These are phyloP conservation scores for Beroe ovata DNA, from an alignment of 37 sponge, comb jelly and placozoan genomes.

Conservation along the genomic window DNA sequence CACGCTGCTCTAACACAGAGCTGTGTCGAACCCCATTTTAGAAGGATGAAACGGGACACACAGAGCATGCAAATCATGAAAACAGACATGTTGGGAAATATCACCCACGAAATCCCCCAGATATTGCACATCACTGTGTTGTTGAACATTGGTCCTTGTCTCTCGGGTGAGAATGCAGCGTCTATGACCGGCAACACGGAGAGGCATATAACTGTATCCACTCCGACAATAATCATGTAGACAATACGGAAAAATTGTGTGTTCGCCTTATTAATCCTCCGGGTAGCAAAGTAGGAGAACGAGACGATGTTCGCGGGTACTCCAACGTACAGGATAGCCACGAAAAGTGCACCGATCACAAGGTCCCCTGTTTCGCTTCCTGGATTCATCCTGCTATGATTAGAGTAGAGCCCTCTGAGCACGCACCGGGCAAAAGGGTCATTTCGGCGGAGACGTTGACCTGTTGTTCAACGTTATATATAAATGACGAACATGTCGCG, in stretches of 20 bases:
- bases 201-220: neutral
- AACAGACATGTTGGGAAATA: conserved; percentile 39
- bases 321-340: neutral
- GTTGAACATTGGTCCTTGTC: conserved; percentile 10
- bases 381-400: neutral
- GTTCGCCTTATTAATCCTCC: neutral
- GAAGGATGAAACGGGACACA: neutral
- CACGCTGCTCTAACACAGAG: neutral
- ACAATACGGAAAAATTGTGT: neutral
- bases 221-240: conserved; percentile 19
- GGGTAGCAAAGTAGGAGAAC: conserved; percentile 19
- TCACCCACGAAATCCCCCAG: conserved; percentile 11
- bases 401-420: too few species aligned
- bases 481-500: too few species aligned
- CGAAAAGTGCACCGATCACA: neutral
- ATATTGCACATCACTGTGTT: neutral
- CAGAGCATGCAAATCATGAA: conserved; percentile 20
- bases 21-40: neutral
- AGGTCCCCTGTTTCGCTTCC: neutral
- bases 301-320: conserved; percentile 58
- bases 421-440: too few species aligned
- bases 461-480: too few species aligned
- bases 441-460: too few species aligned
- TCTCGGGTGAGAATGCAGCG: neutral
- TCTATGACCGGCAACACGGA: conserved; percentile 6